Conservation (phyloP, 2,113 vertebrate genomes). For the Pedionomus torquatus region DNA sequence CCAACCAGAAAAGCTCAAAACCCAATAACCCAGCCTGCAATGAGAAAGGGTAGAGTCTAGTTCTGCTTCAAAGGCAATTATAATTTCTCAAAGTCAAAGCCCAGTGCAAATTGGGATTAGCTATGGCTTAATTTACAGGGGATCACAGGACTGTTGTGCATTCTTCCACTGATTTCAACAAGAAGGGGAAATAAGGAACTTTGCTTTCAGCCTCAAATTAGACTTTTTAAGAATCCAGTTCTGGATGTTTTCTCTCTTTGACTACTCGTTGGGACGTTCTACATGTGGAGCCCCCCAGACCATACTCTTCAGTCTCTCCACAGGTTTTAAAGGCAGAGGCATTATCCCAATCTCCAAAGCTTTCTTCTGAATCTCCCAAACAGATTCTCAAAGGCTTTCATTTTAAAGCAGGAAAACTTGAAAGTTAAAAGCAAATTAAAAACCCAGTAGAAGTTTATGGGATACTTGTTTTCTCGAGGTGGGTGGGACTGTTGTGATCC, state of each 20-base stretch:
- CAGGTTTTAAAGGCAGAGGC: not conserved
- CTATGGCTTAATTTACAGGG: not conserved
- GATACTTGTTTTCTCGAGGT: not conserved
- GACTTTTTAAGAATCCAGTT: not conserved
- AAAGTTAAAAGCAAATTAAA: not conserved
- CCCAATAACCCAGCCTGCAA: not conserved
- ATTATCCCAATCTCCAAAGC: not conserved
- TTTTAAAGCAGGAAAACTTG: not conserved
- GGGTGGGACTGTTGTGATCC: not conserved
- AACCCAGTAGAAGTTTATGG: not conserved
- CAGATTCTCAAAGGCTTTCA: not conserved
- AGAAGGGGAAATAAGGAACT: not conserved
- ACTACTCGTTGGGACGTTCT: not conserved
- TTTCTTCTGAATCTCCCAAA: not conserved
- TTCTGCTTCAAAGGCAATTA: not conserved
- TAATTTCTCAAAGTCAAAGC: not conserved
- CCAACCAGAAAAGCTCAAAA: not conserved
- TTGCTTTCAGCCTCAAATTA: not conserved
- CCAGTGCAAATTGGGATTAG: not conserved
- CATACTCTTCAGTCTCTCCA: not conserved
- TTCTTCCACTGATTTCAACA: not conserved
- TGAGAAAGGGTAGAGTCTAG: not conserved
- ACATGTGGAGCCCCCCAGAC: accelerated
- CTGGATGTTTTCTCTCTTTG: not conserved
- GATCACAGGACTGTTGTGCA: accelerated